phyloP scores from a whole-genome alignment of 1,140 invertebrate species.

The Drosophila micromelanica region DNA sequence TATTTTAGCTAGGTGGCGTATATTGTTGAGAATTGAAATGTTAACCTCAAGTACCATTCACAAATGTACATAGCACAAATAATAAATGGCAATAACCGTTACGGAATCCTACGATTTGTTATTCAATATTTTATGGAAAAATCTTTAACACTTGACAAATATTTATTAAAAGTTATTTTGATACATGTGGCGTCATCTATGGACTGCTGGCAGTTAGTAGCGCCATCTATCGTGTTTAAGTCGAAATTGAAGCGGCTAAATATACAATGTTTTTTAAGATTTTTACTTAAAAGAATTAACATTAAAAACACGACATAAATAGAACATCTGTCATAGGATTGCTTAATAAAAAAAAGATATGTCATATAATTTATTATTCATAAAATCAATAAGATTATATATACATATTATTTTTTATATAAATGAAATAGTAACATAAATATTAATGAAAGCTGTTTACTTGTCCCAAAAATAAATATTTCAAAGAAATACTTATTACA shows the following conservation, averaged over 20 bases:
- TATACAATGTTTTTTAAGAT: too few relatives aligned
- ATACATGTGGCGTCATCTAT: constrained; percentile 25
- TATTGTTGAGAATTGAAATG: constrained; percentile 9
- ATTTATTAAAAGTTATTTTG: background rate
- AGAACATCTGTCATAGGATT: too few relatives aligned
- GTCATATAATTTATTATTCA: too few relatives aligned
- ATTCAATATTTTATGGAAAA: background rate
- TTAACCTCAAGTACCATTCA: constrained; percentile 16
- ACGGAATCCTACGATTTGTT: background rate
- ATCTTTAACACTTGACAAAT: too few relatives aligned
- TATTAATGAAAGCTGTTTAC: background rate
- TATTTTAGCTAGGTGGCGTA: constrained; percentile 23
- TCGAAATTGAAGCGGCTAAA: too few relatives aligned
- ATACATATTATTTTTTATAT: too few relatives aligned
- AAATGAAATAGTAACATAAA: too few relatives aligned
- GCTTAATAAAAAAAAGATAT: too few relatives aligned
- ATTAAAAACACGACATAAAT: too few relatives aligned
- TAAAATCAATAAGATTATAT: too few relatives aligned
- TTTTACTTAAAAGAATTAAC: too few relatives aligned
- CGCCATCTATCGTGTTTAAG: constrained; percentile 11
- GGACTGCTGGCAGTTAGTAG: background rate
- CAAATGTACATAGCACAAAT: constrained; percentile 28
- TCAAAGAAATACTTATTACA: background rate
- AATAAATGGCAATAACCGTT: background rate
- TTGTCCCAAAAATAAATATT: background rate